A percentile compares a stretch with the other conserved stretches of the same genome.
Evolutionary conservation across 2,888 invertebrate genomes (phyloP).

Genomic region (Aleiodes leptofemur): DNA sequence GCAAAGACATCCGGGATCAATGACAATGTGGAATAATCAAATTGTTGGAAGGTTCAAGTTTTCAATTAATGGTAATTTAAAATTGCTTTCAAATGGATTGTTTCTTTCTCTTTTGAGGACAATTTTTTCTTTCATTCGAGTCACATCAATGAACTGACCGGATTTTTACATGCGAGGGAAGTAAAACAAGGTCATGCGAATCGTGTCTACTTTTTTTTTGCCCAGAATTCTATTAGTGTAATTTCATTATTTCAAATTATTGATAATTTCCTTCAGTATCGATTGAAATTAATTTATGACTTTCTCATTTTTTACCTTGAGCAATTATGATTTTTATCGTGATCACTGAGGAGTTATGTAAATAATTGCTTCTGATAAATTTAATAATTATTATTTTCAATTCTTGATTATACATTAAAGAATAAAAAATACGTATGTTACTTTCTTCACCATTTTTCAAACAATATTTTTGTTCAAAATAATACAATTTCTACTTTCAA

Average conservation of each 20-base stretch:
- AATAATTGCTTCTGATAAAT: no score
- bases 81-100: background rate
- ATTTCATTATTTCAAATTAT: background rate
- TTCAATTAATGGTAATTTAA: background rate
- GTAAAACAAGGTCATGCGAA: slow-evolving; percentile 15
- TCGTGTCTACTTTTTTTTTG: background rate
- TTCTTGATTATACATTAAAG: no score
- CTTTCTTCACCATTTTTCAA: no score
- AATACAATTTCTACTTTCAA: background rate
- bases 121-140: slow-evolving; percentile 22
- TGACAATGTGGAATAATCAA: slow-evolving; percentile 49
- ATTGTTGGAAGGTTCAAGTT: background rate
- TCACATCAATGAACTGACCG: slow-evolving; percentile 7
- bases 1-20: slow-evolving; percentile 53
- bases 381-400: no score
- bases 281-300: no score
- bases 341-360: no score
- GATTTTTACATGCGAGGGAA: slow-evolving; percentile 8
- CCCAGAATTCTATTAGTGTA: background rate
- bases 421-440: no score
- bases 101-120: background rate
- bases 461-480: background rate
- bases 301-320: no score
- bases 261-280: no score
- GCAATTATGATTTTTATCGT: no score